Conservation (phyloP, 1,140 invertebrate genomes). For the Diploscapter pachys region DNA sequence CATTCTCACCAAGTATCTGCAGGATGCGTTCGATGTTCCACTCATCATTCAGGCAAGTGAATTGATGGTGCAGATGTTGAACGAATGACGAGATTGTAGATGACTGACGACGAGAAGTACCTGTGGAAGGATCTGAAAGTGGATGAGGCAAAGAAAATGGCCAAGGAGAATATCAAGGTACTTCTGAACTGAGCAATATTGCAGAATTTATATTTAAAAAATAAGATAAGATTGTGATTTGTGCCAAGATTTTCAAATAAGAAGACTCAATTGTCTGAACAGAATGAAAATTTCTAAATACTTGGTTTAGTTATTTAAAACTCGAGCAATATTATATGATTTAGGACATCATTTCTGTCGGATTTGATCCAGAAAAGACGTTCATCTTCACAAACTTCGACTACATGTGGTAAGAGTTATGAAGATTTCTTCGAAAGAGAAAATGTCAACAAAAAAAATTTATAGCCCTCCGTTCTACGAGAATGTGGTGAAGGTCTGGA, state of each 20-base stretch:
- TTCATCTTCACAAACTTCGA: conserved; percentile 94
- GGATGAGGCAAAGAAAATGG: conserved; percentile 80
- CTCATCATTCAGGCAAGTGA: conserved; percentile 64
- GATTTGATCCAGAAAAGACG: conserved; percentile 91
- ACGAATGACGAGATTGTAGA: conserved; percentile 71
- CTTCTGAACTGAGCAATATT: no score
- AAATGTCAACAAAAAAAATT: neutral
- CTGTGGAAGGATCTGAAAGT: conserved; percentile 92
- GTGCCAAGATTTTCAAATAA: no score
- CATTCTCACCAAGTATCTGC: conserved; percentile 93
- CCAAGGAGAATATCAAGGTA: conserved; percentile 80
- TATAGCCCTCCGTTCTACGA: conserved; percentile 78
- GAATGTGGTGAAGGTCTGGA: conserved; percentile 86
- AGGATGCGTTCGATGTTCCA: conserved; percentile 95
- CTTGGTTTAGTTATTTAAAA: neutral
- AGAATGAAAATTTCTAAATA: no score
- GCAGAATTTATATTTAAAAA: no score
- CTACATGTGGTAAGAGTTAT: conserved; percentile 77
- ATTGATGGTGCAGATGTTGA: neutral
- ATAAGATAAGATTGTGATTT: no score
- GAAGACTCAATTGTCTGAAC: no score
- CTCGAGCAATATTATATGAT: neutral
- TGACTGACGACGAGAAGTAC: conserved; percentile 98
- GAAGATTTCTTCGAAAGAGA: neutral
- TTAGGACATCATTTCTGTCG: conserved; percentile 89